Evolutionary conservation across 2,113 vertebrate species (phyloP).

Genomic region (Octodon degus): DNA sequence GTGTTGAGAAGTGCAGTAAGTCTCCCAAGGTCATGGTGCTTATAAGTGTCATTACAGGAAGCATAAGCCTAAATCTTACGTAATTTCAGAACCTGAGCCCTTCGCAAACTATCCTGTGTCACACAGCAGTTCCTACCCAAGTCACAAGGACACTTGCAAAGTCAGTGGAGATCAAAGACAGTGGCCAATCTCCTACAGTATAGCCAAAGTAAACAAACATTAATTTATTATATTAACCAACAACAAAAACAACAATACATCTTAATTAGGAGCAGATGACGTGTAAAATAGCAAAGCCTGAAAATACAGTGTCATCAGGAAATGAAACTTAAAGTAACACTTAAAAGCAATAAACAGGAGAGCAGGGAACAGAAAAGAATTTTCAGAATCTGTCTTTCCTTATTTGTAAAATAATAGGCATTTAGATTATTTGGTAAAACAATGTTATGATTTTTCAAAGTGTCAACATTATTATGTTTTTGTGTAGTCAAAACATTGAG

Average conservation of each 20-base stretch:
- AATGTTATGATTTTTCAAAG: not conserved
- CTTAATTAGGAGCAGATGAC: not conserved
- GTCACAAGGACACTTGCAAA: not conserved
- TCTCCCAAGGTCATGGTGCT: not conserved
- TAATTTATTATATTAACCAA: not conserved
- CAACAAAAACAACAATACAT: not conserved
- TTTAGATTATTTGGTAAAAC: not conserved
- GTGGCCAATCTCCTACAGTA: not conserved
- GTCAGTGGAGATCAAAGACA: not conserved
- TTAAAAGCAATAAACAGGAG: not conserved
- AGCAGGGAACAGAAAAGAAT: not conserved
- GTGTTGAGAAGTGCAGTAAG: not conserved
- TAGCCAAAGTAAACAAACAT: not conserved
- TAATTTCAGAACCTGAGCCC: not conserved
- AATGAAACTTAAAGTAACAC: constrained; percentile 3
- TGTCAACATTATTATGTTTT: not conserved
- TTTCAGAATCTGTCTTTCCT: not conserved
- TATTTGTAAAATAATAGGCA: not conserved
- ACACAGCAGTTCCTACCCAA: not conserved
- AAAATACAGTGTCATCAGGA: not conserved
- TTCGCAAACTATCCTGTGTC: not conserved
- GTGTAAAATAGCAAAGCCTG: not conserved
- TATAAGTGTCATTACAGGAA: not conserved
- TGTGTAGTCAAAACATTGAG: not conserved
- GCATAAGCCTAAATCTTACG: not conserved